phyloP scores from a whole-genome alignment of 2,113 vertebrate species.

The Raja brachyura region DNA sequence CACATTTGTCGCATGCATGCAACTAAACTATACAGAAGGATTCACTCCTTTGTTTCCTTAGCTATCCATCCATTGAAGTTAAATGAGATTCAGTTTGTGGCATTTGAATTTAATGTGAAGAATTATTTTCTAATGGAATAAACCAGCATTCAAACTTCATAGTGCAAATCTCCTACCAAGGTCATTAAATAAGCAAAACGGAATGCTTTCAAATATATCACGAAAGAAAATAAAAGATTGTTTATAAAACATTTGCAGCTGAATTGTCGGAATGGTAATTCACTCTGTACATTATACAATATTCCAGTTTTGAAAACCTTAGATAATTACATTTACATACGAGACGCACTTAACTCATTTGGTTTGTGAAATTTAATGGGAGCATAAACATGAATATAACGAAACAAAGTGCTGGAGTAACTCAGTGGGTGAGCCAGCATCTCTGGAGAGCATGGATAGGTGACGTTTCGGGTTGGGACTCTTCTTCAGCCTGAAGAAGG shows the following conservation, averaged over 20 bases:
- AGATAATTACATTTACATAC: neutral
- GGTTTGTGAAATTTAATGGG: neutral
- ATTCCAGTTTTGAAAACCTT: neutral
- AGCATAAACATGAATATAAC: neutral
- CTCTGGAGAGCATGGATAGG: too few species aligned
- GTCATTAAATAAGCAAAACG: neutral
- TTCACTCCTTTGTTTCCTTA: neutral
- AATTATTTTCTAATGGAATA: neutral
- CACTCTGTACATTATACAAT: neutral
- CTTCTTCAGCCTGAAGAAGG: too few species aligned
- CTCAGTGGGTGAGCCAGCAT: too few species aligned
- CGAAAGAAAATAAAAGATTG: neutral
- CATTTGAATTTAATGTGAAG: neutral
- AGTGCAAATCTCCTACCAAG: neutral
- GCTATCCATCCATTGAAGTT: neutral
- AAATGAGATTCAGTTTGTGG: neutral
- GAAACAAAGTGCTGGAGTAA: too few species aligned
- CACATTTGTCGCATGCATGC: neutral
- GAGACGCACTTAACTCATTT: neutral
- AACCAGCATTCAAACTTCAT: neutral
- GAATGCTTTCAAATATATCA: neutral
- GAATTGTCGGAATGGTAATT: neutral
- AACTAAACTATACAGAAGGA: neutral
- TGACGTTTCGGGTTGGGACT: too few species aligned
- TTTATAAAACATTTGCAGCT: neutral